Base-by-base conservation (phyloP, 2,888 invertebrate genomes). In the Dasysyrphus tricinctus region DNA sequence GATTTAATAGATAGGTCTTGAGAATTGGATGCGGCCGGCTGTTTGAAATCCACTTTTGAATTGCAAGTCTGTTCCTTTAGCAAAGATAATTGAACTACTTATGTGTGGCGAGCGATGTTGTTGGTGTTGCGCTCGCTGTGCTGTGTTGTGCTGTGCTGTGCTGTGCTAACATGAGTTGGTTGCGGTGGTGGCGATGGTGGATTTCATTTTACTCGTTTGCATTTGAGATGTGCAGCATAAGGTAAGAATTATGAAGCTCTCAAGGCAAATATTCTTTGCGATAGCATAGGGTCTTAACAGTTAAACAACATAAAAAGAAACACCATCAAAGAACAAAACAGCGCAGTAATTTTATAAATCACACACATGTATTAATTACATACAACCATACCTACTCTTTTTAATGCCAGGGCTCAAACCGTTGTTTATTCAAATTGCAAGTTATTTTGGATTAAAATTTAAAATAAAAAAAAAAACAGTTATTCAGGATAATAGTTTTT, bases 31-130 rank as follows among this genome's bases (percentile, higher is more conserved):
- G 74, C 73, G 69, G 78, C 70, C 78, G 81, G 70, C 69, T 81
- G 78, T 86, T 86, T 86, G 74, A 86, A 86, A 86, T 73, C 73
- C 73, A 78, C 85, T 78, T 42, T 61, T 81, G 86, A 78, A 86
- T 75, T 85, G 73, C 78, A 78, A 78, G 81, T 59, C 78, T 51
- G 70, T 82, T 78, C 78, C 74, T 67, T 70, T 70, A 86, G 78
- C 78, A 86, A 78, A 86, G 86, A 86, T 86, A 86, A 86, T 86
- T 86, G 86, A 86, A 82, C 86, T 86, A 86, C 78, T 82, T 86
- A 82, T 75, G 65, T 74, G 57, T 67, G 69, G 29, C 57, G 61
- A 34, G 61, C 39, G 42, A 32, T 75, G 69, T 61, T 67, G 79
- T 34, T 81, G 16, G 72, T 65, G 63, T 54, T 56, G 82, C 59